Evolutionary conservation across 2,113 vertebrate genomes (phyloP), one percentile per base, ranked within the genome.

Genomic region (Artemisiospiza belli): DNA sequence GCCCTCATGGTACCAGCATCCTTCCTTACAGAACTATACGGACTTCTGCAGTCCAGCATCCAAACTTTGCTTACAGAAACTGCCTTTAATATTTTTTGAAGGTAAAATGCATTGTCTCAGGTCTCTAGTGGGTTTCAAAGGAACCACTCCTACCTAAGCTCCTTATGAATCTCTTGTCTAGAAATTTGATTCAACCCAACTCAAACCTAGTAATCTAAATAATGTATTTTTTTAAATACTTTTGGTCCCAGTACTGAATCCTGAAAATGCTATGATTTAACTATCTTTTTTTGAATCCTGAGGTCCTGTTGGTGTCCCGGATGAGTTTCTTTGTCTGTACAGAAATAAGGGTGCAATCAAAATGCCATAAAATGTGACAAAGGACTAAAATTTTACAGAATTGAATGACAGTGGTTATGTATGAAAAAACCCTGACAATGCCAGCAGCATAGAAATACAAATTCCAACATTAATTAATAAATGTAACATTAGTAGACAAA

Each of bases 181-280:
- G 49, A 92, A 83, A 31, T 61, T 7, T 44, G 10, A 67, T 67
- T 70, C 81, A 89, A 75, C 8, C 12, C n/a, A 72, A 63, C 10
- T 12, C 22, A 82, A 67, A 81, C 47, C 25, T 54, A 75, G 31
- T 70, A 39, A 66, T 35, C 35, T 44, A 59, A 52, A 72, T 23
- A 1, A 14, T 59, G 51, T 4, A 11, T 31, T 31, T n/a, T 35
- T 25, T 35, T 2, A 35, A 67, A 14, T 22, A 43, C 17, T 0
- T 0, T 4, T 3, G 8, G 7, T 77, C 18, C 33, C 63, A 33
- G 0, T 23, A 54, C 3, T 28, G 28, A 23, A 15, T 59, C 14
- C 64, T 70, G 39, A n/a, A 47, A n/a, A 66, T 63, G 27, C 2
- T 54, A 8, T 46, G 12, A 55, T 43, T 84, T 67, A 78, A 85